Base-by-base conservation (phyloP, 2,888 invertebrate species). In the Mongoloraphidia duomilia region DNA sequence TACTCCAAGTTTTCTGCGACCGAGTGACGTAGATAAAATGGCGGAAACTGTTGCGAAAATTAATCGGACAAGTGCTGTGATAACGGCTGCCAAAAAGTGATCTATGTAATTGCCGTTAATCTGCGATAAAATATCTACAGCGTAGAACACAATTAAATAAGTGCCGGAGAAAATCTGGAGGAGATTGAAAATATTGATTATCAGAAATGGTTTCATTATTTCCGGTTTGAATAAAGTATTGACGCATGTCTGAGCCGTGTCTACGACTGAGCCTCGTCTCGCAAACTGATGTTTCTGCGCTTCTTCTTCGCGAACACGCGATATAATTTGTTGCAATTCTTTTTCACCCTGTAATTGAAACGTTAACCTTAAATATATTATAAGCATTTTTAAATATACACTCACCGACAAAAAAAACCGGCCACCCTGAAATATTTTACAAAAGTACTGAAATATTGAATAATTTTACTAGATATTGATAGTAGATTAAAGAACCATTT, bases 61-160 rank as follows among this genome's bases (percentile, higher is more conserved):
- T 37, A 82, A 74, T 35, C 86, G 71, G 2, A 82, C 76, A 10
- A 76, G 64, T 0, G 84, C 85, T 0, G 82, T 83, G 53, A 80
- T 71, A 51, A 82, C 80, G 0, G 85, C 85, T 1, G 81, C 80
- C 50, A 73, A 59, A 52, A 74, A 74, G 41, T 68, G 68, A 54
- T 75, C 69, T 13, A 71, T 52, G 17, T 54, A 59, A 47, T 60
- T 56, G 4, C 74, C 75, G 49, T 75, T 68, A 47, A 72, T 64
- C 49, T 79, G 76, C 8, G 73, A 66, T 9, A 85, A 72, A 49
- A 86, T 81, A 57, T 84, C 82, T 1, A 84, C 82, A 1, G 84
- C 85, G 61, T 86, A 86, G 66, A 85, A 86, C 49, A 86, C 82
- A 49, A 86, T 77, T 11, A 86, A 72, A 60, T 82, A 86, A 13